A percentile compares a stretch with the other conserved stretches of the same genome.
Conservation (phyloP, 2,797 vertebrate species). For the Todus mexicanus region DNA sequence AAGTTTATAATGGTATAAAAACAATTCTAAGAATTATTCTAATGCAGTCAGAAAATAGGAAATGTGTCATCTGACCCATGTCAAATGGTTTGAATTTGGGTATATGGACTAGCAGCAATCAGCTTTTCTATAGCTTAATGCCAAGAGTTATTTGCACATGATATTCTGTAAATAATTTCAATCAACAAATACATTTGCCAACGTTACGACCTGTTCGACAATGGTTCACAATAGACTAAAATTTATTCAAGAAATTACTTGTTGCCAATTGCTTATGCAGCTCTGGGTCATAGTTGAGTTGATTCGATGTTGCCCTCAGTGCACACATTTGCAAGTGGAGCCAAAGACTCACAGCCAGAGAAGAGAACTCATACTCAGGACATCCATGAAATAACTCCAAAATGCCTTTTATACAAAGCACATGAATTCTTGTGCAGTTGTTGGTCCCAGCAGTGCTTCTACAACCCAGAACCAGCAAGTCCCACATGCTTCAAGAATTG, state of each 20-base stretch:
- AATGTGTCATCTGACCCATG: neutral
- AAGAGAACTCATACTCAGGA: neutral
- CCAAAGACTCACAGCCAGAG: neutral
- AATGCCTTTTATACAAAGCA: neutral
- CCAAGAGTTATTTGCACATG: neutral
- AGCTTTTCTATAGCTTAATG: neutral
- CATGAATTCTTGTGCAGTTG: neutral
- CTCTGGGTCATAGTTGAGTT: neutral
- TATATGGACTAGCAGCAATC: neutral
- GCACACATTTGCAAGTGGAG: neutral
- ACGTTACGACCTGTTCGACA: neutral
- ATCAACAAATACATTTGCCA: neutral
- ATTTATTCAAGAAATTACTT: neutral
- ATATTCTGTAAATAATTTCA: constrained; percentile 21
- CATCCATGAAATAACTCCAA: neutral
- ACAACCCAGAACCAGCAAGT: neutral
- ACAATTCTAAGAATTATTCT: neutral
- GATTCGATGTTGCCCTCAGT: neutral
- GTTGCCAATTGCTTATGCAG: neutral
- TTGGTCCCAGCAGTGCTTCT: neutral
- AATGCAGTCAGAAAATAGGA: neutral
- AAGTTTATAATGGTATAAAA: neutral
- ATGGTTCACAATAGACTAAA: neutral
- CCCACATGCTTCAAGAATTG: accelerated
- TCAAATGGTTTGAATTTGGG: neutral